Evolutionary conservation across 2,888 invertebrate genomes (phyloP), one percentile per base, ranked within the genome.

Genomic region (Chelonus formosanus): DNA sequence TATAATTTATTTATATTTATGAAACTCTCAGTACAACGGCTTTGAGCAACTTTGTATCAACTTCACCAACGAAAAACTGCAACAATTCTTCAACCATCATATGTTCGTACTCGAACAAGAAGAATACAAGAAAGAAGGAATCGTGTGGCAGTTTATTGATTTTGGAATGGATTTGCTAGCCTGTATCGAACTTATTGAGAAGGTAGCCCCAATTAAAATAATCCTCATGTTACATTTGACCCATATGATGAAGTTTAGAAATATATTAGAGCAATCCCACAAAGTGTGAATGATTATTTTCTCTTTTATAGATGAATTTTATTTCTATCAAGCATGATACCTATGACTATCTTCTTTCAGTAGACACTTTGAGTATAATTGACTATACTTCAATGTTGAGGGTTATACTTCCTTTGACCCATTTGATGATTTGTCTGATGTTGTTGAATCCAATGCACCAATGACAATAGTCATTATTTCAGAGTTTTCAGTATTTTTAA

Each of bases 11-110:
- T 20, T 20, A 20, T 20, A 20, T 2, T 20, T 20, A 20, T 20
- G 20, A 20, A 20, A 20, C 20, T 20, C 20, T 20, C 67, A 97
- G 97, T 96, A 88, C 90, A 98, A 98, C 89, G 96, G 97, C 86
- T 98, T 98, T 89, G 98, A 98, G 88, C 98, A 98, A 90, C 91
- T 98, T 87, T 98, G 98, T 90, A 98, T 98, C 91, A 98, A 98
- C 90, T 98, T 98, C 89, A 98, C 98, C 86, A 98, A 98, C 87
- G 98, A 98, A 88, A 96, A 97, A 89, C 91, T 98, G 79, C 98
- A 98, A 89, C 98, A 98, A 88, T 98, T 98, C 90, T 98, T 98
- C 92, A 98, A 98, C 89, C 98, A 98, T 87, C 94, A 97, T 92
- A 98, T 98, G 98, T 98, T 98, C 87, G 97, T 98, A 77, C 89